Evolutionary conservation across 2,113 vertebrate species (phyloP), one percentile per base, ranked within the genome.

Genomic region (Potamarius usumacintae): DNA sequence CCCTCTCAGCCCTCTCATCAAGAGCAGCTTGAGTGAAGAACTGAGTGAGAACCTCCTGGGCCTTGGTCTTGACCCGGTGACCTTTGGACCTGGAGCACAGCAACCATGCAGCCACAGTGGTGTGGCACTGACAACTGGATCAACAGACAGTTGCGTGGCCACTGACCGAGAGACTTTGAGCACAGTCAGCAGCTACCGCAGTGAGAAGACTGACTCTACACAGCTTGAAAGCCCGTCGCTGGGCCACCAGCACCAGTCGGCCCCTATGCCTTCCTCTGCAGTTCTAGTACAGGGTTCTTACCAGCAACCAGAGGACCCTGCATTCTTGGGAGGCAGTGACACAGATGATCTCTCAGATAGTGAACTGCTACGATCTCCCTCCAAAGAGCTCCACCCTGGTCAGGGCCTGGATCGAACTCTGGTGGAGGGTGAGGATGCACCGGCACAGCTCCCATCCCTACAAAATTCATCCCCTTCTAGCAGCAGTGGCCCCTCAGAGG

Each of bases 121-220:
- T 5, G 94, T 96, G 10, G 94, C 90, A 0, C 92, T 96, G 15
- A 95, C 96, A n/a, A 95, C 96, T 0, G 96, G 96, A 86, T 97
- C 97, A 85, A 97, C 97, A 0, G 97, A 97, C 92, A 97, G 97
- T 90, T 97, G 97, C 5, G 93, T 91, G 9, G 92, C 94, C 74
- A 97, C 97, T 0, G 97, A 97, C 90, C 93, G 96, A 25, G 97
- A 97, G 93, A 96, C 96, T 0, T 93, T 96, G 1, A 96, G 96
- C 87, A 97, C 97, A 0, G 88, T 97, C 62, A 97, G 97, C 93
- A 97, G 97, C 91, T 97, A 97, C 90, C 96, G 96, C 81, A 97
- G 97, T 10, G 97, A 97, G 92, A 97, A 97, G 87, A 97, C 97
- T 0, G 96, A 97, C 89, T 97, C 97, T 0, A 97, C 97, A 7